Percentiles rank a stretch among this genome's conserved stretches.
These are phyloP conservation scores for Serranus cabrilla DNA, from an alignment of 2,797 vertebrate genomes.

Conservation along the genomic window DNA sequence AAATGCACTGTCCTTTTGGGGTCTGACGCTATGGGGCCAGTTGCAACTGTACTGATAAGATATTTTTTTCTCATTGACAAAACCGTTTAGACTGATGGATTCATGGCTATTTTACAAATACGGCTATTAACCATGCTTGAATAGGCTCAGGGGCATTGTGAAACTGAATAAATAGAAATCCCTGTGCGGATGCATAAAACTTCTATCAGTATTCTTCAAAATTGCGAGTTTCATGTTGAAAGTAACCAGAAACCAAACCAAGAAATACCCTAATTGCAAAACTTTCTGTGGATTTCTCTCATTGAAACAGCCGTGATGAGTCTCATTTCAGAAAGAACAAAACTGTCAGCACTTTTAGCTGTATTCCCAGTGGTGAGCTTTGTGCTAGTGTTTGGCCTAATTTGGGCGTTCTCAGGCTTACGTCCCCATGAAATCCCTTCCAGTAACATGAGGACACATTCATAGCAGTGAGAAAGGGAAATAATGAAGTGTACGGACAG, in stretches of 20 bases:
- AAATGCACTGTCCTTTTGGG: conserved; percentile 60
- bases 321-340: conserved; percentile 38
- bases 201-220: conserved; percentile 21
- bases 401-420: conserved; percentile 59
- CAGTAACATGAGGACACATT: conserved; percentile 54
- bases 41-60: conserved; percentile 59
- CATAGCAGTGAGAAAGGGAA: conserved; percentile 54
- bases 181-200: conserved; percentile 3
- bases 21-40: conserved; percentile 31
- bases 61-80: conserved; percentile 26
- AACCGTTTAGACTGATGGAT: conserved; percentile 49
- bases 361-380: conserved; percentile 36
- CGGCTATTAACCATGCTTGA: conserved; percentile 38
- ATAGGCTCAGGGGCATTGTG: conserved; percentile 33
- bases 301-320: conserved; percentile 43
- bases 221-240: conserved; percentile 26
- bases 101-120: conserved; percentile 55
- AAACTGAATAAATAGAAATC: conserved; percentile 42
- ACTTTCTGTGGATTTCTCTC: conserved; percentile 30
- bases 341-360: conserved; percentile 60
- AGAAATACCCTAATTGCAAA: conserved; percentile 50
- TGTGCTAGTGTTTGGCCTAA: conserved; percentile 70
- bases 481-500: conserved; percentile 66
- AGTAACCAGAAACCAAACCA: conserved; percentile 34
- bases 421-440: conserved; percentile 69